A percentile compares a stretch with the other conserved stretches of the same genome.
Conservation (phyloP, 2,113 vertebrate genomes). For the Melierax canorus region DNA sequence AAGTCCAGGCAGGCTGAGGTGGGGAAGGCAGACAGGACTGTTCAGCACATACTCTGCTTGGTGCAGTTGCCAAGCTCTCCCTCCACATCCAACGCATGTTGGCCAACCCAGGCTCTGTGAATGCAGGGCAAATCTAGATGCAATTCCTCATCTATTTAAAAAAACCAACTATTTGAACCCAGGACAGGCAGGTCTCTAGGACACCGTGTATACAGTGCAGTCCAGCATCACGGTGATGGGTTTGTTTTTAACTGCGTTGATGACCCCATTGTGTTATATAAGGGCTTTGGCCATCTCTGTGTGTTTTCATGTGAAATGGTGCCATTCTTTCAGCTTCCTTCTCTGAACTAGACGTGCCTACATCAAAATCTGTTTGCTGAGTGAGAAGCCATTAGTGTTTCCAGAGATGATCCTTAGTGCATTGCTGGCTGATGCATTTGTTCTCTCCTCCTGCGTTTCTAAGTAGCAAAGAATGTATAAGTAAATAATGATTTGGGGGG, state of each 20-base stretch:
- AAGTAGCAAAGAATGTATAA: conserved; percentile 56
- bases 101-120: not conserved
- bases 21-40: not conserved
- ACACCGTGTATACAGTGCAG: accelerated
- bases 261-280: not conserved
- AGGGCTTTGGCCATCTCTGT: not conserved
- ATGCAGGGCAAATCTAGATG: accelerated
- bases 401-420: not conserved
- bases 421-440: not conserved
- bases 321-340: not conserved
- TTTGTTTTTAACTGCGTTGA: not conserved
- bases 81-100: accelerated
- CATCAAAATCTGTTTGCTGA: not conserved
- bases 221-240: not conserved
- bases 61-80: not conserved
- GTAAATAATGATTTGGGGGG: not conserved
- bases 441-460: conserved; percentile 9
- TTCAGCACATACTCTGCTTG: not conserved
- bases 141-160: not conserved
- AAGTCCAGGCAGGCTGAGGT: not conserved
- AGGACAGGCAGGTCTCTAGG: not conserved
- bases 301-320: not conserved
- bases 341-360: not conserved
- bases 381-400: not conserved
- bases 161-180: not conserved